Evolutionary conservation across 2,888 invertebrate genomes (phyloP), one percentile per base, ranked within the genome.

Genomic region (Amaurobius ferox): DNA sequence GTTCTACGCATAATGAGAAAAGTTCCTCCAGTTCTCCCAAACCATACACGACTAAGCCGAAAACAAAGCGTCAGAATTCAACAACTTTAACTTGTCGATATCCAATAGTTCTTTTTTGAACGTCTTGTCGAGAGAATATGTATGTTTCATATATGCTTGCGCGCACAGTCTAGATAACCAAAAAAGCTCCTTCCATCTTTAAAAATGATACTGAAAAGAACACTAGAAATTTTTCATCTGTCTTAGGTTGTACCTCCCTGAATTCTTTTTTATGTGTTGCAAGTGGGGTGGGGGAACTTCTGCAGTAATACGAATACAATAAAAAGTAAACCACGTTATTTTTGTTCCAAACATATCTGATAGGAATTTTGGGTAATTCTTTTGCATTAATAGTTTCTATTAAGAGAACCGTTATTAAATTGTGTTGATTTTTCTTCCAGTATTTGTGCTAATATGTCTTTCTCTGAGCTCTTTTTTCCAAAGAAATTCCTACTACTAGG

Each of bases 201-300:
- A 76, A 70, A 83, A 81, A 81, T 81, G 68, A 83, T 83, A 83
- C 76, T 76, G 81, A 62, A 39, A 30, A n/a, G 61, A 28, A 66
- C 70, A 70, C 76, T 35, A 44, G 74, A 68, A 55, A 83, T 70
- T 83, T 83, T 83, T 83, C 81, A 76, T 81, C 80, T 67, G 67
- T 62, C 74, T 77, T 80, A 80, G 74, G 74, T 74, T 74, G 78
- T 62, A 62, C 39, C 68, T 62, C 44, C 7, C 39, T 62, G 73
- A 74, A 81, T 81, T 81, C n/a, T 81, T 81, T 81, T 81, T 73
- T 68, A 81, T 74, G 61, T 23, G 55, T 61, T 68, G 55, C 29
- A 62, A 67, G 67, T 3, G 23, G 23, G 23, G 23, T 19, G 23
- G 55, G n/a, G 23, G 19, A 19, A 23, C 55, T 55, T 55, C 55